Evolutionary conservation across 23 tunicate genomes (phyloP).

Genomic region (Trididemnum clinides): DNA sequence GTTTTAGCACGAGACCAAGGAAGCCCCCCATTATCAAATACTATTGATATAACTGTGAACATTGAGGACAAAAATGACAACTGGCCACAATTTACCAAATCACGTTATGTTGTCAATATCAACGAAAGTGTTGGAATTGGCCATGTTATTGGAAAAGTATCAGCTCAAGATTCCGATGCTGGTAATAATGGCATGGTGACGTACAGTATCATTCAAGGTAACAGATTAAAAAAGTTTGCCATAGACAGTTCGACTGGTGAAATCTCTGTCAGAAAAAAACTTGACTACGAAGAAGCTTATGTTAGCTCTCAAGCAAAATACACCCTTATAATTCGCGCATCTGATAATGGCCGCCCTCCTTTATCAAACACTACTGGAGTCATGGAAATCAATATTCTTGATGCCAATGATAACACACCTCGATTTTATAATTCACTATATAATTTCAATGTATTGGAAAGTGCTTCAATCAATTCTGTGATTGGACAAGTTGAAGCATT

Average conservation of each 20-base stretch:
- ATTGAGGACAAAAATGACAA: constrained; percentile 74
- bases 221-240: constrained; percentile 42
- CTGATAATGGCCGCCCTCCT: constrained; percentile 78
- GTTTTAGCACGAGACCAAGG: constrained; percentile 70
- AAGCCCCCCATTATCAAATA: constrained; percentile 4
- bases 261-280: constrained; percentile 16
- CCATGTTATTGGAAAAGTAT: constrained; percentile 44
- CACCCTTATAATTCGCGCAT: constrained; percentile 50
- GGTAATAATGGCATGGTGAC: constrained; percentile 70
- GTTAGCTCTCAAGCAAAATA: constrained; percentile 12
- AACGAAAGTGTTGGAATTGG: constrained; percentile 55
- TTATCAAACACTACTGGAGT: constrained; percentile 33
- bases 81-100: constrained; percentile 66
- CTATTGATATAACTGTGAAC: constrained; percentile 23
- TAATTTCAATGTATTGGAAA: constrained; percentile 37
- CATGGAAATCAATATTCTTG: constrained; percentile 46
- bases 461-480: neutral
- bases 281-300: constrained; percentile 61
- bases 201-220: constrained; percentile 49
- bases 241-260: constrained; percentile 52
- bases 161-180: constrained; percentile 69
- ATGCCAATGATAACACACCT: constrained; percentile 80
- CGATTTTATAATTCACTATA: constrained; percentile 43
- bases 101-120: constrained; percentile 45
- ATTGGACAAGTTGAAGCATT: constrained; percentile 49